Conservation (phyloP, 1,140 invertebrate genomes). For the Lasioglossum baleicum region DNA sequence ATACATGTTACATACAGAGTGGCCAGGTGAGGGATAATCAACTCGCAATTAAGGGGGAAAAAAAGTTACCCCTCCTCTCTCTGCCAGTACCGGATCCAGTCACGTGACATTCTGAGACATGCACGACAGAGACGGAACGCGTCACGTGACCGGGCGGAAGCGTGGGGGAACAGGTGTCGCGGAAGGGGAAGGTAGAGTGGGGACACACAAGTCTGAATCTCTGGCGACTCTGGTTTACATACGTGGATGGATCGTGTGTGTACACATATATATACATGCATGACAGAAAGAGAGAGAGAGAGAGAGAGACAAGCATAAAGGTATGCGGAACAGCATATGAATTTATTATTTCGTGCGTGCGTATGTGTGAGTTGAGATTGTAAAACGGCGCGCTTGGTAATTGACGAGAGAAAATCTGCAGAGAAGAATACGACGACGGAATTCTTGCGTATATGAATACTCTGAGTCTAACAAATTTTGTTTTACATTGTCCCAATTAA, state of each 20-base stretch:
- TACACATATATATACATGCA: constrained; percentile 8
- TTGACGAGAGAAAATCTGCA: constrained; percentile 52
- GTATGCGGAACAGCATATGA: constrained; percentile 20
- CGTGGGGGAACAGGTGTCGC: no score
- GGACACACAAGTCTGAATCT: no score
- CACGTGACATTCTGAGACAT: no score
- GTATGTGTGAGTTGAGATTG: constrained; percentile 59
- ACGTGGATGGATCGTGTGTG: constrained; percentile 1
- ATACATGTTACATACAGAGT: not conserved
- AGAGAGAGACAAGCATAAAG: constrained; percentile 3
- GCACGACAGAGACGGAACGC: no score
- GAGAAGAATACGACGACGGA: constrained; percentile 56
- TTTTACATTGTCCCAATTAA: constrained; percentile 80
- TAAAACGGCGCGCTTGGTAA: constrained; percentile 54
- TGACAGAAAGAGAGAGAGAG: not conserved
- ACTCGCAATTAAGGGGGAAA: no score
- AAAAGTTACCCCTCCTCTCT: no score
- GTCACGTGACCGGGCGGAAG: no score
- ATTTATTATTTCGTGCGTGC: constrained; percentile 37
- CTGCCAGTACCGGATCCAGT: no score
- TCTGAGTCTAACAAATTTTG: constrained; percentile 70
- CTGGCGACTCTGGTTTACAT: no score
- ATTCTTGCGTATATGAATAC: constrained; percentile 63
- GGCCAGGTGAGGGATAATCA: no score
- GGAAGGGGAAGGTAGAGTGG: no score